These are phyloP conservation scores for Chamaetylas fuelleborni DNA, from an alignment of 2,113 vertebrate genomes.

Conservation along the genomic window DNA sequence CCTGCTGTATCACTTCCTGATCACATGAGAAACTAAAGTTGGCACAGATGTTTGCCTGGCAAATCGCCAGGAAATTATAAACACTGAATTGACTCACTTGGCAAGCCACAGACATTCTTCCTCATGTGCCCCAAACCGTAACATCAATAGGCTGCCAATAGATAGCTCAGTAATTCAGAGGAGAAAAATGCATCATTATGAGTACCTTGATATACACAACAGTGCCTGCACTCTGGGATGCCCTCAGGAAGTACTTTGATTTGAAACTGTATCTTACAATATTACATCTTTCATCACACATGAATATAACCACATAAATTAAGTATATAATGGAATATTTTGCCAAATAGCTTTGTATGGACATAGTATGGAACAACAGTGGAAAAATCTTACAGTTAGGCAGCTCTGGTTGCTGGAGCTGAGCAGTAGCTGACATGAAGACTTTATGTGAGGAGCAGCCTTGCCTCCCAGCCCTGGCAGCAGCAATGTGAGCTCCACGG, in stretches of 20 bases:
- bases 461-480: background rate
- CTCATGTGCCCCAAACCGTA: background rate
- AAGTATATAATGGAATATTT: background rate
- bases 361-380: background rate
- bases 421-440: background rate
- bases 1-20: background rate
- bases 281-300: background rate
- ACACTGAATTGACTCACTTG: background rate
- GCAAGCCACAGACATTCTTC: background rate
- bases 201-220: background rate
- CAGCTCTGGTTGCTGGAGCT: background rate
- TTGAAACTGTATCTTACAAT: background rate
- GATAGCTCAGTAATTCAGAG: background rate
- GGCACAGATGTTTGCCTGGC: background rate
- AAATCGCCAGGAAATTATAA: slow-evolving; percentile 7
- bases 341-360: background rate
- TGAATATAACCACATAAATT: rapidly evolving
- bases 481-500: rapidly evolving
- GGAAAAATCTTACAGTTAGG: background rate
- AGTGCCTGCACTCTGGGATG: background rate
- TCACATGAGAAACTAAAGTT: background rate
- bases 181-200: background rate
- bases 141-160: background rate
- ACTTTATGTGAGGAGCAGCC: background rate
- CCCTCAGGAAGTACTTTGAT: background rate